Evolutionary conservation across 2,113 vertebrate species (phyloP), one percentile per base, ranked within the genome.

Genomic region (Catharus minimus): DNA sequence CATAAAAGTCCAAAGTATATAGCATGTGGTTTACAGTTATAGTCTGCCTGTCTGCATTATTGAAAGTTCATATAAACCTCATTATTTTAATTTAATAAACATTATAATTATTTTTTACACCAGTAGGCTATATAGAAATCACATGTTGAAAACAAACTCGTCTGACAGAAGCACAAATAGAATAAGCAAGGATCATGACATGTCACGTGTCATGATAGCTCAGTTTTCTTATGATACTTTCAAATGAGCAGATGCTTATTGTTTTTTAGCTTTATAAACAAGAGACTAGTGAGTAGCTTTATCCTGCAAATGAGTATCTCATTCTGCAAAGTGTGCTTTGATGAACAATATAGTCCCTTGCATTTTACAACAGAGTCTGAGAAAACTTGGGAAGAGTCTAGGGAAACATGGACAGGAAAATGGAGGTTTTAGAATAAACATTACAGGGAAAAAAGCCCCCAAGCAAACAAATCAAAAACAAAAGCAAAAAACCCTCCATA

Each of bases 1-100:
- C 73, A 85, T 98, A 98, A 98, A 98, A 98, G 94, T 95, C 97
- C 79, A 95, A 97, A 97, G 95, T 95, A 96, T 97, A 95, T 95
- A 97, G 86, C 95, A 94, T 97, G 95, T 90, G 92, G 96, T 94
- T 98, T 98, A 98, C 97, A 98, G 97, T 98, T 97, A 98, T 97
- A 96, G 96, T 97, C 97, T 97, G 95, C 94, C 88, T 92, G 89
- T 96, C 94, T 97, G 90, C 87, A 88, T 96, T 92, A 96, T 80
- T 96, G 88, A 96, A 96, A 95, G 95, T 96, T 97, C 88, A 87
- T 97, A 97, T 95, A 97, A 97, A 92, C 92, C 89, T 96, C 89
- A 95, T 96, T 97, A 96, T 97, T 95, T 96, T 93, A 96, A 96
- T 97, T 96, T 97, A 97, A 96, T 96, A 96, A 95, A 86, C 80